These are phyloP conservation scores for Ia io DNA, from an alignment of 2,113 vertebrate species.

Conservation along the genomic window DNA sequence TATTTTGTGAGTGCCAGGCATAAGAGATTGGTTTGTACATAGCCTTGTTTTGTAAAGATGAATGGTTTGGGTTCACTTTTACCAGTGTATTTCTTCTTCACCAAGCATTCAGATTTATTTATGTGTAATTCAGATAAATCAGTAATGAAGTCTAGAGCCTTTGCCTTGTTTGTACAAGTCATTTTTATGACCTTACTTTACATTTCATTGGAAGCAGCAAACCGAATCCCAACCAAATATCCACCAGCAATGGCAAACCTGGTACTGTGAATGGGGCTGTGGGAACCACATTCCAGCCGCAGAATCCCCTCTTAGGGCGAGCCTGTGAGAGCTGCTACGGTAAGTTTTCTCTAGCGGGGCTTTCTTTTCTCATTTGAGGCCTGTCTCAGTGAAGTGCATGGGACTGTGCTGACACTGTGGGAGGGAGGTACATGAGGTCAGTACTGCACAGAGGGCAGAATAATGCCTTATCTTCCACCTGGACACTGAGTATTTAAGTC, in stretches of 20 bases:
- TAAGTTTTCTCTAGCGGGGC: constrained; percentile 80
- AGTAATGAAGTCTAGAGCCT: not conserved
- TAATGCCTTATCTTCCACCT: not conserved
- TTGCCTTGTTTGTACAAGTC: constrained; percentile 35
- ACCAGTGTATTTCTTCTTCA: not conserved
- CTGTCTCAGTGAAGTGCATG: not conserved
- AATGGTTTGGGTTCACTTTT: not conserved
- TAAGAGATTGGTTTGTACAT: not conserved
- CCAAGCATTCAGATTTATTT: not conserved
- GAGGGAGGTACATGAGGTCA: not conserved
- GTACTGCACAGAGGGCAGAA: not conserved
- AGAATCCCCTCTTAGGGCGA: constrained; percentile 86
- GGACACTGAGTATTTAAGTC: not conserved
- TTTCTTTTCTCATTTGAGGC: not conserved
- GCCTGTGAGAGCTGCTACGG: constrained; percentile 98
- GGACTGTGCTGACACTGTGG: too few relatives aligned
- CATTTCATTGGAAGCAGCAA: constrained; percentile 90
- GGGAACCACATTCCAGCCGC: constrained; percentile 87
- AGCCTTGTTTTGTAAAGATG: not conserved
- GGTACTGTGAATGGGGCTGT: constrained; percentile 92
- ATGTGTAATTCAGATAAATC: constrained; percentile 20
- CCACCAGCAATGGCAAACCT: constrained; percentile 93
- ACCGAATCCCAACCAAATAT: constrained; percentile 98
- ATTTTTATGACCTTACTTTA: constrained; percentile 44
- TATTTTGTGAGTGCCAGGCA: not conserved